Evolutionary conservation across 2,797 vertebrate genomes (phyloP).

Genomic region (Diglossa cyanea): DNA sequence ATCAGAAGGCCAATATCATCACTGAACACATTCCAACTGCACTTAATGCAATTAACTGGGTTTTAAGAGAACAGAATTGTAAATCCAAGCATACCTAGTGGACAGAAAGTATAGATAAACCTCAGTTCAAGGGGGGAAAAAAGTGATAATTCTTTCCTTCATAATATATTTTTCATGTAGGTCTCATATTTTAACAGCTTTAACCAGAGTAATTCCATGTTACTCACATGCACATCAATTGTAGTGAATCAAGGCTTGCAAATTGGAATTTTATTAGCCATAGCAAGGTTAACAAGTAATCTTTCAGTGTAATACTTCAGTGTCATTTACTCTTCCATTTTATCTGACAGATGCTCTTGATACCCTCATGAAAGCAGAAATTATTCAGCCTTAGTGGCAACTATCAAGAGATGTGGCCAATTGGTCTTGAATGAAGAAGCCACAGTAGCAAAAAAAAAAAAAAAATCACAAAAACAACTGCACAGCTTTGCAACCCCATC

Average conservation of each 20-base stretch:
- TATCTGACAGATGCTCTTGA: background rate
- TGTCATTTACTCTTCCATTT: background rate
- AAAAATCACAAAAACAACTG: background rate
- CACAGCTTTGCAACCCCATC: background rate
- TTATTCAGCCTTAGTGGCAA: background rate
- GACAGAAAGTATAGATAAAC: background rate
- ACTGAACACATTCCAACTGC: background rate
- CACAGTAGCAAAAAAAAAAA: background rate
- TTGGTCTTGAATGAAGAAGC: background rate
- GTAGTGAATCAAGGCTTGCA: background rate
- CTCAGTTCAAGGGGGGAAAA: accelerated
- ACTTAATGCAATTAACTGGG: background rate
- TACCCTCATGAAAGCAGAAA: background rate
- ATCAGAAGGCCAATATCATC: background rate
- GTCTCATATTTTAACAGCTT: background rate
- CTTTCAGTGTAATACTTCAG: background rate
- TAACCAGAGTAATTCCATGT: background rate
- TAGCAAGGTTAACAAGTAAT: background rate
- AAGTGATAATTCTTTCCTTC: background rate
- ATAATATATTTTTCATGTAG: background rate
- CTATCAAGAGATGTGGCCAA: background rate
- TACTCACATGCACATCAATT: background rate
- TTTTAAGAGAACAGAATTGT: background rate
- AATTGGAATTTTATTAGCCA: background rate
- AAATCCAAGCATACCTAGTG: background rate